Base-by-base conservation (phyloP, 2,888 invertebrate genomes). In the Incurvaria masculella region DNA sequence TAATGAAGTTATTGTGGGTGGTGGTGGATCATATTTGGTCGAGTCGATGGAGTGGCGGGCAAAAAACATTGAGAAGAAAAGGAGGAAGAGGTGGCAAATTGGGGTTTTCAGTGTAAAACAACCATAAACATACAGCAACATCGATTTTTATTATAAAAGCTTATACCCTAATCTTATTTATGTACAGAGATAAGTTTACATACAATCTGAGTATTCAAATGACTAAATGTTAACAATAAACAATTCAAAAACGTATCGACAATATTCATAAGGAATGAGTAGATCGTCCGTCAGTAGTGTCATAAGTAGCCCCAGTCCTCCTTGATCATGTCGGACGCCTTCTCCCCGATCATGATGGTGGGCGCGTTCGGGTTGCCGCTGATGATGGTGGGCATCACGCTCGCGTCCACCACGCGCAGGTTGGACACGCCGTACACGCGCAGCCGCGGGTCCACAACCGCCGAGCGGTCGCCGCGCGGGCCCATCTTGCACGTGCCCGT, bases 311-410 rank as follows among this genome's bases (percentile, higher is more conserved):
- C 81, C 91, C 91, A 92, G 67, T 92, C 91, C 64, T 91, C 87
- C 64, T 92, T 93, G 53, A 94, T 90, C 83, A 94, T 84, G 62
- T 94, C 94, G 6, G 93, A 86, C 0, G 86, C 92, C 64, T 94
- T 94, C 61, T 94, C 94, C 0, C 88, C 94, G 46, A 94, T 93
- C 91, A 94, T 94, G 42, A 94, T 91, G 2, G 86, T 85, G 0
- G 92, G 92, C 1, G 93, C 94, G 64, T 94, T 94, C 0, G 94
- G 92, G 70, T 94, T 94, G 0, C 94, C 94, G 63, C 91, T 93
- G 14, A 92, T 84, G 51, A 94, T 93, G 1, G 82, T 86, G 0
- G 94, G 94, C 93, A 94, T 94, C 46, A 94, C 86, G 53, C 91
- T 91, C 0, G 91, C 92, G 62, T 93, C 93, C 0, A 87, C 86